Evolutionary conservation across 2,797 vertebrate genomes (phyloP), one percentile per base, ranked within the genome.

Genomic region (Chanos chanos): DNA sequence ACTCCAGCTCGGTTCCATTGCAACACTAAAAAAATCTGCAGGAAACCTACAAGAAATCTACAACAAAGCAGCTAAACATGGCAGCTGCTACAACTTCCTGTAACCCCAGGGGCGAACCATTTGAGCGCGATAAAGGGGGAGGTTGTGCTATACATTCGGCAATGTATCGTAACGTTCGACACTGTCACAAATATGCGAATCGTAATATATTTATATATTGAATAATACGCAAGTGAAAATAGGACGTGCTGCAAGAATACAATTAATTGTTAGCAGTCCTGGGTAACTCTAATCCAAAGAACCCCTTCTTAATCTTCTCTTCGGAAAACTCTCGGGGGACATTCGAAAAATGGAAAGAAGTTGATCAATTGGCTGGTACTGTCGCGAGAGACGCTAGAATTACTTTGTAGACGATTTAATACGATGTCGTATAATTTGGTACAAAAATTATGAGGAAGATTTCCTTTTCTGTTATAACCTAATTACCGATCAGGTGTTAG

Each of bases 21-120:
- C 85, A 85, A 87, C 87, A 86, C 89, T 89, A 82, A 85, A 52
- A 86, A 71, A 87, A 83, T 86, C 83, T 84, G 85, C 78, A 83
- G 83, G 83, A n/a, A n/a, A n/a, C n/a, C n/a, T n/a, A n/a, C n/a
- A n/a, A n/a, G n/a, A n/a, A n/a, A n/a, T n/a, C n/a, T 89, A 89
- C 87, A 90, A 91, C 89, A 90, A 92, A 91, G 89, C 90, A 83
- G 86, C 85, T 85, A 86, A 89, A 90, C 87, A 87, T 88, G 87
- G 89, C 87, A 85, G 89, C 87, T 81, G 78, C 83, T 83, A 84
- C 83, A 83, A 85, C 89, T 92, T 89, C 86, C 88, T 82, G 83
- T 87, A 87, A 88, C 84, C 79, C 85, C 83, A 77, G 80, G 89
- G 18, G 65, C 52, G 37, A 68, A 87, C 87, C 85, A 90, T 78